These are phyloP conservation scores for Listronotus oregonensis DNA, from an alignment of 1,140 invertebrate genomes.

Conservation along the genomic window DNA sequence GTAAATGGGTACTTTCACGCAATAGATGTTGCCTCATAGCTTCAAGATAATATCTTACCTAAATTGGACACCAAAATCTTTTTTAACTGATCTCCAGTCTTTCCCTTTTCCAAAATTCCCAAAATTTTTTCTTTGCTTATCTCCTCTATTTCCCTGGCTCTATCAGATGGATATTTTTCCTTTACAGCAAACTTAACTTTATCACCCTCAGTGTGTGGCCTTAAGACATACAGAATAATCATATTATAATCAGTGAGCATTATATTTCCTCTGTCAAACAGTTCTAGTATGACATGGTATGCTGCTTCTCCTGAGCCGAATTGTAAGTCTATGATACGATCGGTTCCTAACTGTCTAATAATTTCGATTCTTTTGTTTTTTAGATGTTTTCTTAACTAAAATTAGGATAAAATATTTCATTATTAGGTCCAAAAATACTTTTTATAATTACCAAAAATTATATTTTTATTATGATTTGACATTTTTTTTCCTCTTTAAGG, in stretches of 20 bases:
- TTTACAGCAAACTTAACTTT: conserved; percentile 90
- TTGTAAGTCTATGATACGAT: conserved; percentile 89
- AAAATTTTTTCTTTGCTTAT: conserved; percentile 54
- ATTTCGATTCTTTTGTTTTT: conserved; percentile 93
- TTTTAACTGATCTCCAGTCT: conserved; percentile 79
- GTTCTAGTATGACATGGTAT: conserved; percentile 94
- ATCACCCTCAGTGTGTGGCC: conserved; percentile 92
- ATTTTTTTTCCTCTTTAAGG: no score
- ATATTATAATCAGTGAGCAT: conserved; percentile 91
- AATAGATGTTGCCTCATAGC: no score
- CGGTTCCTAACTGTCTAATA: conserved; percentile 83
- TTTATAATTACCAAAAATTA: no score
- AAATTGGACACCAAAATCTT: conserved; percentile 83
- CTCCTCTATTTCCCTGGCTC: conserved; percentile 68
- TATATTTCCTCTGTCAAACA: conserved; percentile 97
- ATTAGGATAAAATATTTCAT: no score
- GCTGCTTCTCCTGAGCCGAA: conserved; percentile 94
- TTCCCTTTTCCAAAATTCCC: conserved; percentile 69
- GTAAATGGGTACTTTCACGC: no score
- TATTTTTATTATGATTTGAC: no score
- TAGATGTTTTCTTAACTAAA: conserved; percentile 92
- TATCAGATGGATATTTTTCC: conserved; percentile 86
- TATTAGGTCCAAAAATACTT: no score
- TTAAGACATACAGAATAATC: conserved; percentile 90
- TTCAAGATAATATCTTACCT: conserved; percentile 57